A percentile compares a stretch with the other conserved stretches of the same genome.
These are phyloP conservation scores for Bombus difficillimus DNA, from an alignment of 1,140 invertebrate genomes.

Conservation along the genomic window DNA sequence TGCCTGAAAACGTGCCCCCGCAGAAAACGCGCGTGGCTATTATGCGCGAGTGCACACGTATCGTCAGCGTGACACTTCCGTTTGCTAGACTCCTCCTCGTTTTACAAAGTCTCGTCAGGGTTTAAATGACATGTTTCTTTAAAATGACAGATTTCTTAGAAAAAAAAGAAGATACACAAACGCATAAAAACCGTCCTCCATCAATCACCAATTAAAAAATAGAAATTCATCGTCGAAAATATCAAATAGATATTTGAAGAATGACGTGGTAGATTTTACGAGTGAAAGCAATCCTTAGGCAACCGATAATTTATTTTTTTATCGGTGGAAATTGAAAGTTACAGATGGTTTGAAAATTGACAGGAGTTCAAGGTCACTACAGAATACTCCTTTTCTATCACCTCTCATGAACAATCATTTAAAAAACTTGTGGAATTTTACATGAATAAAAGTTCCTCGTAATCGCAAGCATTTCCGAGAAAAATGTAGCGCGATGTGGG, in stretches of 20 bases:
- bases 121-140: background rate
- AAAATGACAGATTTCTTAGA: background rate
- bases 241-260: background rate
- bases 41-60: constrained; percentile 3
- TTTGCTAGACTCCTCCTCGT: background rate
- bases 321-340: background rate
- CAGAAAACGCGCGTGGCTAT: background rate
- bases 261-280: background rate
- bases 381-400: background rate
- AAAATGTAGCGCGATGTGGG: background rate
- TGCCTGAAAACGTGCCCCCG: constrained; percentile 6
- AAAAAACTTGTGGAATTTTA: background rate
- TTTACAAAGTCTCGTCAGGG: background rate
- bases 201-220: background rate
- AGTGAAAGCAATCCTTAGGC: too few species aligned
- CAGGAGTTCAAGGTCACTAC: too few species aligned
- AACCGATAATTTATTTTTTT: background rate
- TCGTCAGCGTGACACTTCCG: constrained; percentile 26
- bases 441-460: background rate
- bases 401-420: background rate
- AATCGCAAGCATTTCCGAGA: background rate
- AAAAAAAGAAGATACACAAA: background rate
- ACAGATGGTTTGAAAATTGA: too few species aligned
- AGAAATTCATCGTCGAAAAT: background rate
- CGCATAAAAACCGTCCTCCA: background rate